phyloP scores from a whole-genome alignment of 2,888 invertebrate species.

The Diarsia rubi region DNA sequence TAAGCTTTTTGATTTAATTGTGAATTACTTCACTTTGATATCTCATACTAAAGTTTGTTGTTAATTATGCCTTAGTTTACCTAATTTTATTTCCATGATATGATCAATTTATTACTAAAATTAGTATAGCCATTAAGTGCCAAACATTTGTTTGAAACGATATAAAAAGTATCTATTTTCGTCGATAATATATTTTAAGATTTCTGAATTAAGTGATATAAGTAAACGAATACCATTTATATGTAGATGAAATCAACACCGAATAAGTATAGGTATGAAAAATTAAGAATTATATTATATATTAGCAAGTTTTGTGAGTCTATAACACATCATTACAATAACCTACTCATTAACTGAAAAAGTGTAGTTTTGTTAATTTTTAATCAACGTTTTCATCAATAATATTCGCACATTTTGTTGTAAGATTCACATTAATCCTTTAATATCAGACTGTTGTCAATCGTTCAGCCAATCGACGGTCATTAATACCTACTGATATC shows the following conservation, averaged over 20 bases:
- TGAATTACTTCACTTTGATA: slow-evolving; percentile 26
- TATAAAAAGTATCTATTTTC: background rate
- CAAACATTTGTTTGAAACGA: background rate
- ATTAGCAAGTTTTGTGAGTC: background rate
- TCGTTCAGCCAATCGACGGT: background rate
- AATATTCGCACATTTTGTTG: background rate
- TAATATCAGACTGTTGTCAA: slow-evolving; percentile 2
- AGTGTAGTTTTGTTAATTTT: background rate
- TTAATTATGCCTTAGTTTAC: background rate
- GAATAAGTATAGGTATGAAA: background rate
- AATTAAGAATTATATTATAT: background rate
- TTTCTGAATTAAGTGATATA: slow-evolving; percentile 16
- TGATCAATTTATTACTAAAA: background rate
- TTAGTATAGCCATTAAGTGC: background rate
- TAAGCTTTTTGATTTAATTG: slow-evolving; percentile 16
- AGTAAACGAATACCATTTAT: slow-evolving; percentile 17
- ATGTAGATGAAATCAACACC: background rate
- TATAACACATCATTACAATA: background rate
- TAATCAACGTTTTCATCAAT: background rate
- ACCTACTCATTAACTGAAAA: background rate
- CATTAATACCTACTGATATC: slow-evolving; percentile 1
- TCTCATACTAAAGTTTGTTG: background rate
- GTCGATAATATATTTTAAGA: background rate
- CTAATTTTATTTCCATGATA: background rate
- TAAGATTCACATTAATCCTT: background rate